Evolutionary conservation across 2,797 vertebrate genomes (phyloP), one percentile per base, ranked within the genome.

Genomic region (Nyctibius grandis): DNA sequence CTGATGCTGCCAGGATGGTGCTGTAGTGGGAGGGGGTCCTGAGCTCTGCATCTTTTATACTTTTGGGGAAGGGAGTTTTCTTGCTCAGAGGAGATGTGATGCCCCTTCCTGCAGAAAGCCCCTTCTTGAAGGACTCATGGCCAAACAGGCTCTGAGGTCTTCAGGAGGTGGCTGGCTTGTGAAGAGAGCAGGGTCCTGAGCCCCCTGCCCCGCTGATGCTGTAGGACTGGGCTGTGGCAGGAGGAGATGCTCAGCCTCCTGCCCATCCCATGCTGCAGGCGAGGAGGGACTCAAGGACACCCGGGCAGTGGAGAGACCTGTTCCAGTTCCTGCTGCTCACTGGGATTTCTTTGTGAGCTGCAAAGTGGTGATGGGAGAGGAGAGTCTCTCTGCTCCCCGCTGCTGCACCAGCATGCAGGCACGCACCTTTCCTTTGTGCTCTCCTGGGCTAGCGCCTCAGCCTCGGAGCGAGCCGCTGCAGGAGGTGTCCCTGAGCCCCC

Each of bases 251-350:
- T 91, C 67, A 47, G 77, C 76, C 33, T 67, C 36, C 50, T 0
- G 15, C 59, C 60, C 0, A 2, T 28, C 54, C 54, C 1, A 0
- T 40, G 64, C 82, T 67, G 85, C 72, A 10, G 82, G 47, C 0
- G 1, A 47, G 82, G 57, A 70, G 73, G 88, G 42, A 86, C 59
- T 90, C 91, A 95, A 97, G 95, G 94, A 69, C 91, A 85, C 47
- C 22, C n/a, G 9, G 68, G 70, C 61, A 1, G 36, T 13, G 45
- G 60, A 81, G 79, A 60, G 61, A 69, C 40, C 67, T 90, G 85
- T 77, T 90, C 83, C 88, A 85, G 70, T 93, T 95, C 69, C 80
- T 53, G 54, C 88, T 85, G 73, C 91, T 88, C 63, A 2, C 51
- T 47, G 85, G 89, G 88, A 84, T 96, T 95, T 94, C 76, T 78